phyloP scores from a whole-genome alignment of 2,113 vertebrate species.

The Nothobranchius kuhntae region DNA sequence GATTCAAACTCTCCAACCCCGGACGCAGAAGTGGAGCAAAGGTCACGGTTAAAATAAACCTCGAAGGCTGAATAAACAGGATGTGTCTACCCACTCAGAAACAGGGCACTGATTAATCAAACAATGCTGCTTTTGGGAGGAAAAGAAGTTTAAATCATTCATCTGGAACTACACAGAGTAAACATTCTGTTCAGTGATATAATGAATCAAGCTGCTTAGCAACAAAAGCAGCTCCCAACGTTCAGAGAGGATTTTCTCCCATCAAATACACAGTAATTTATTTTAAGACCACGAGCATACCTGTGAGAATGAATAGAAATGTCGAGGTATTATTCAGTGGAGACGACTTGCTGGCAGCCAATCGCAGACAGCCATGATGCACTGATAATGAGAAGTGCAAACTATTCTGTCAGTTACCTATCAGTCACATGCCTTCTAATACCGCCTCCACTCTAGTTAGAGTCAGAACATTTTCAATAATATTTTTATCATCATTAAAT shows the following conservation, averaged over 20 bases:
- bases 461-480: neutral
- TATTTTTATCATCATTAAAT: neutral
- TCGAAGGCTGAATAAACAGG: constrained; percentile 65
- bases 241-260: constrained; percentile 8
- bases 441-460: neutral
- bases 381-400: constrained; percentile 7
- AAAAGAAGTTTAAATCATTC: constrained; percentile 17
- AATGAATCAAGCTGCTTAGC: constrained; percentile 57
- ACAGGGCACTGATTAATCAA: constrained; percentile 60
- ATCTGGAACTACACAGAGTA: constrained; percentile 4
- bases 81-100: constrained; percentile 60
- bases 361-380: neutral
- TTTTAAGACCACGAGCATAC: constrained; percentile 32
- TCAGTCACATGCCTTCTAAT: constrained; percentile 2
- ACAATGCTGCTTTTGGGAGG: constrained; percentile 17
- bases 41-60: constrained; percentile 71
- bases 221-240: constrained; percentile 43
- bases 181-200: constrained; percentile 25
- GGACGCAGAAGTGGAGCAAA: constrained; percentile 17
- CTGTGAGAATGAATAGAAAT: constrained; percentile 17
- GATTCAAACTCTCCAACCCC: constrained; percentile 44
- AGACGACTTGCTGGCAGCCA: constrained; percentile 5
- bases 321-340: constrained; percentile 12
- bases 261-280: constrained; percentile 35
- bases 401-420: neutral